A percentile compares a stretch with the other conserved stretches of the same genome.
phyloP scores from a whole-genome alignment of 2,797 vertebrate species.

The Heteromormyrus szaboi region DNA sequence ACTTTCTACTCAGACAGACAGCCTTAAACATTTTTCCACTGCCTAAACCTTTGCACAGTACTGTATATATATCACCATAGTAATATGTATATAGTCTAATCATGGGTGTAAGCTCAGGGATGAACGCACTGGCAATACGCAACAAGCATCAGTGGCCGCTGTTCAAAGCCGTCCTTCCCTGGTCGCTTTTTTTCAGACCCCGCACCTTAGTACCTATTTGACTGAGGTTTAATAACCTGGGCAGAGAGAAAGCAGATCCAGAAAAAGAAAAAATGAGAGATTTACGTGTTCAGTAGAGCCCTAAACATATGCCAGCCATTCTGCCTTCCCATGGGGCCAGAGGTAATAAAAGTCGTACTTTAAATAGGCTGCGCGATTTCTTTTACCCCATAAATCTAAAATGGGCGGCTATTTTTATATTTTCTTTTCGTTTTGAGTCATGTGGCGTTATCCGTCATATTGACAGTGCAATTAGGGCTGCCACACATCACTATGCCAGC shows the following conservation, averaged over 20 bases:
- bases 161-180: neutral
- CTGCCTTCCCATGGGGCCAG: constrained; percentile 34
- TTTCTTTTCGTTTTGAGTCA: constrained; percentile 50
- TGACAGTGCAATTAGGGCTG: constrained; percentile 56
- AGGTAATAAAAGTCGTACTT: constrained; percentile 44
- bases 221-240: constrained; percentile 10
- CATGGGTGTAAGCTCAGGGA: neutral
- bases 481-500: constrained; percentile 42
- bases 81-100: neutral
- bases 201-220: neutral
- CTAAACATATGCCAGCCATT: constrained; percentile 41
- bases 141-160: neutral
- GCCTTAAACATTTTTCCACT: neutral
- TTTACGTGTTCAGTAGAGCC: constrained; percentile 46
- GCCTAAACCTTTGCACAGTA: neutral
- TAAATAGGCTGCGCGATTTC: constrained; percentile 56
- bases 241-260: neutral
- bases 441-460: constrained; percentile 62
- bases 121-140: neutral
- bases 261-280: constrained; percentile 31
- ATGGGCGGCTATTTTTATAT: constrained; percentile 42
- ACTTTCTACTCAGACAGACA: neutral
- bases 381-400: constrained; percentile 53
- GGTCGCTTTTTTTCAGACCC: neutral
- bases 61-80: neutral